Evolutionary conservation across 2,113 vertebrate species (phyloP), one percentile per base, ranked within the genome.

Genomic region (Mionectes macconnelli): DNA sequence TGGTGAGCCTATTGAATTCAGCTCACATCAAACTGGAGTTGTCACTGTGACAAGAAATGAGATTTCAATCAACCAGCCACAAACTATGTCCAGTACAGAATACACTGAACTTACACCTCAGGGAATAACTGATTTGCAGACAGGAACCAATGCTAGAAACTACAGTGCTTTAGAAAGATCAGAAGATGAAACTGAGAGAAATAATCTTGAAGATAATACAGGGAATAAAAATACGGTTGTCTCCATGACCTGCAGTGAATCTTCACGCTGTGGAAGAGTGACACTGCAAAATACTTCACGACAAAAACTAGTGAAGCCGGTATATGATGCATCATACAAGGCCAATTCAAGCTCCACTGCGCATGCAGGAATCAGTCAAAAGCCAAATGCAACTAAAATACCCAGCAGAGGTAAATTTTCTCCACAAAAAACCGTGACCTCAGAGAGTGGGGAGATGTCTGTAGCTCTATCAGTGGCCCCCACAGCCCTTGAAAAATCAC

Each of bases 1-100:
- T 44, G 98, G 98, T 18, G 98, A 99, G 60, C 98, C 98, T 21
- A 98, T 99, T 94, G 98, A 98, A 94, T 98, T 99, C 78, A 98
- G 98, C 89, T 97, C 98, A 80, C 98, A 98, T 93, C 98, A 98
- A 93, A 97, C 97, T 56, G 95, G 96, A 62, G 79, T 96, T 84
- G 94, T 97, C 91, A 94, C 97, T 56, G 96, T 98, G 91, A 98
- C 98, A 92, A 97, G 98, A 95, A 97, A 98, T 89, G 97, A 98
- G 63, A 91, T 97, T 90, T 97, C 98, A 87, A 90, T 97, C 84
- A 96, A 72, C 56, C 97, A 96, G 78, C 76, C 85, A 66, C 97
- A 96, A 73, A 93, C 95, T 55, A 97, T 91, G 23, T 97, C 97
- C 68, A 95, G 76, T 83, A 55, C 91, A 16, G 96, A 98, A 78